Evolutionary conservation across 2,113 vertebrate genomes (phyloP), one percentile per base, ranked within the genome.

Genomic region (Pelobates fuscus): DNA sequence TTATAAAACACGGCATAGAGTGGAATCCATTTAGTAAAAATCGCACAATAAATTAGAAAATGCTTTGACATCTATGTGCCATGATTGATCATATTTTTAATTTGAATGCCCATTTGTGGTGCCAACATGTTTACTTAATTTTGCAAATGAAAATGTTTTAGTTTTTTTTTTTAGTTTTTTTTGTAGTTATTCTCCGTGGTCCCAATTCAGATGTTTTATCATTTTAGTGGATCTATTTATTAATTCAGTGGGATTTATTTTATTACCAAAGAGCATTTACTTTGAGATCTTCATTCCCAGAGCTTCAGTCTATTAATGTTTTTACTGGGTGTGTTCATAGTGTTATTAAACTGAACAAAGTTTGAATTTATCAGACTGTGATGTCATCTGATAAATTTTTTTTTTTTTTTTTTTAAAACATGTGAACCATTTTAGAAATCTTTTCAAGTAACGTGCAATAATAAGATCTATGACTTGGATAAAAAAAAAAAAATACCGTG

Each of bases 321-420:
- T 84, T 54, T 79, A 60, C 78, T 71, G 65, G 61, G 65, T 46
- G 72, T 79, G 49, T 78, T 78, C 78, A 8, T 70, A 26, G 41
- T 67, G 70, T 82, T 67, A 60, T 68, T 67, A 70, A 82, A 76
- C 71, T 67, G 83, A 86, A 83, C 85, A 87, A 86, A 84, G 57
- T 71, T 77, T n/a, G 27, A 63, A 62, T 59, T 67, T 72, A 70
- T 80, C 80, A 78, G 74, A 72, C 63, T 65, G 76, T 55, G 32
- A 6, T 37, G 32, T 37, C 5, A 37, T 37, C 32, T 1, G 32
- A 10, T 37, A 37, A 6, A 10, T 37, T 37, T 37, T 37, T 37
- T 37, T 37, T 37, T 37, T 6, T 37, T 37, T 70, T 75, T 78
- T 77, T 37, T n/a, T n/a, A n/a, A n/a, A 54, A 52, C 66, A 60